Percentiles rank a stretch among this genome's conserved stretches.
phyloP scores from a whole-genome alignment of 92 coral and sea anemone species.

The Porites lobata region DNA sequence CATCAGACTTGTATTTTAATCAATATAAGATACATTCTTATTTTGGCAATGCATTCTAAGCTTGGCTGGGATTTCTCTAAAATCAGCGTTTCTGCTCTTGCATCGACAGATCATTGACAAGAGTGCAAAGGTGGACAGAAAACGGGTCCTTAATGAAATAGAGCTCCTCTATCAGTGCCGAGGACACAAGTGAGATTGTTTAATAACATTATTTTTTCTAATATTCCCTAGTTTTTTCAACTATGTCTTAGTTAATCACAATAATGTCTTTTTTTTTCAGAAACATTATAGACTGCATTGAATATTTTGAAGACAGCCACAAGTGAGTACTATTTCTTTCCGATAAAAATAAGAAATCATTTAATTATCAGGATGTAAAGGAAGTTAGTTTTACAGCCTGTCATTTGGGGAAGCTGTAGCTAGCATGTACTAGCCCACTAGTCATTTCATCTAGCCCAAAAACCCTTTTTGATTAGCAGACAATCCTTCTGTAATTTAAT shows the following conservation, averaged over 20 bases:
- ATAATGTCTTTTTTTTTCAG: slow-evolving; percentile 26
- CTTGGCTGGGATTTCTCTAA: background rate
- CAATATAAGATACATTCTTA: too few species aligned
- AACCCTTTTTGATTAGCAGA: too few species aligned
- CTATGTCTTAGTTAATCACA: too few species aligned
- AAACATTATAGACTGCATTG: slow-evolving; percentile 87
- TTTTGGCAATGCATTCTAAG: too few species aligned
- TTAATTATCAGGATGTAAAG: too few species aligned
- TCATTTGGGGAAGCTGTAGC: too few species aligned
- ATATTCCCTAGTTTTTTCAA: background rate
- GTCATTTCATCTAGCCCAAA: too few species aligned
- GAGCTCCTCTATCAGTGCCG: slow-evolving; percentile 89
- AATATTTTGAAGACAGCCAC: slow-evolving; percentile 88
- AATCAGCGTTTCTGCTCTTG: background rate
- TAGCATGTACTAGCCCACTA: too few species aligned
- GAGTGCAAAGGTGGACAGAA: slow-evolving; percentile 80
- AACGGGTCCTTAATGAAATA: slow-evolving; percentile 85
- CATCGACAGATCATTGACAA: slow-evolving; percentile 79
- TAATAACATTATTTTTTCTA: background rate
- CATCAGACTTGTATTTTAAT: too few species aligned
- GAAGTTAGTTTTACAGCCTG: too few species aligned
- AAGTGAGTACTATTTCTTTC: slow-evolving; percentile 42
- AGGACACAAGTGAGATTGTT: slow-evolving; percentile 77
- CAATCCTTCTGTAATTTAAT: too few species aligned
- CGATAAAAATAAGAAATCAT: too few species aligned